These are phyloP conservation scores for Hexactinellida sp. DNA, from an alignment of 37 sponge, comb jelly and placozoan genomes.

Conservation along the genomic window DNA sequence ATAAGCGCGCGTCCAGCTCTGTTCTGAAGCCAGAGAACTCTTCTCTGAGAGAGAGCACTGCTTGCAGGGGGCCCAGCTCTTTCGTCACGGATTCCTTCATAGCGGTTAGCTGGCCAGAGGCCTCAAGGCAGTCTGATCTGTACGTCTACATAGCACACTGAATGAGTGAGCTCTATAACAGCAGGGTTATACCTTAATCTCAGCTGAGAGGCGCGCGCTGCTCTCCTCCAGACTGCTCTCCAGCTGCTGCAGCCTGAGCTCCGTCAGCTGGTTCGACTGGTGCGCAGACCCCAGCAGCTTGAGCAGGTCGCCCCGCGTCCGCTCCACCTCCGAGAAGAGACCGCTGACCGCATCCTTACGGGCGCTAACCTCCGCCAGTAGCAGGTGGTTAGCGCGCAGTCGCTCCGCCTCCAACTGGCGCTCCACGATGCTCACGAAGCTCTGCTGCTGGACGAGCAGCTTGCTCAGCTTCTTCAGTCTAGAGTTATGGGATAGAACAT, in stretches of 20 bases:
- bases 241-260: neutral
- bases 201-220: neutral
- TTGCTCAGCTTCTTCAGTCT: neutral
- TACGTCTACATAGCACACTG: neutral
- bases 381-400: neutral
- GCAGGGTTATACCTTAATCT: neutral
- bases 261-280: neutral
- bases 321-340: neutral
- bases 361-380: neutral
- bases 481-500: too few relatives aligned
- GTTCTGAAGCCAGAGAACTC: neutral
- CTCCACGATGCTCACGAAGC: neutral
- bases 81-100: neutral
- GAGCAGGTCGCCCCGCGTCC: neutral
- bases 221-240: neutral
- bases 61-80: neutral
- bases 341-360: neutral
- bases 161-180: too few relatives aligned
- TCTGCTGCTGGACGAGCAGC: neutral
- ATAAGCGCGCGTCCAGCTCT: neutral
- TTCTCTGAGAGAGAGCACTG: neutral
- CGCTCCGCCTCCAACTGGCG: neutral
- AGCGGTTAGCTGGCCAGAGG: neutral
- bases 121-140: neutral
- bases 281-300: neutral